A percentile compares a stretch with the other conserved stretches of the same genome.
phyloP scores from a whole-genome alignment of 2,888 invertebrate species.

The Leucophenga maculata region DNA sequence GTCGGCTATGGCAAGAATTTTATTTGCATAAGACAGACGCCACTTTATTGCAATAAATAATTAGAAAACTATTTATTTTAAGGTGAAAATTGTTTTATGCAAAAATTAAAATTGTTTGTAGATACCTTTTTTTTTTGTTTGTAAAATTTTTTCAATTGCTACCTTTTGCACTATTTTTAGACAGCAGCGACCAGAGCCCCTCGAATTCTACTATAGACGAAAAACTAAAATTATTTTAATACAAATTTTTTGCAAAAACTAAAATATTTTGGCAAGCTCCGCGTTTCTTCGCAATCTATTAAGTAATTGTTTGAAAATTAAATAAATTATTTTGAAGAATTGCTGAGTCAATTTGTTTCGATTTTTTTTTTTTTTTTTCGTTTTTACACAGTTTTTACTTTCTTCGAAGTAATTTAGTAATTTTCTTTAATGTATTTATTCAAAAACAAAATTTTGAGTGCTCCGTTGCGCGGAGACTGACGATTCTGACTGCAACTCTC shows the following conservation, averaged over 20 bases:
- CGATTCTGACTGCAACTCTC: no score
- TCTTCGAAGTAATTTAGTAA: no score
- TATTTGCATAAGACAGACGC: background rate
- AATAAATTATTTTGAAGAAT: background rate
- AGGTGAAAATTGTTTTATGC: no score
- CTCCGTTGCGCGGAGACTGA: background rate
- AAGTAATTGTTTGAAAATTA: background rate
- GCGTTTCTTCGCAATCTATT: background rate
- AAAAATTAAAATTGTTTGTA: background rate
- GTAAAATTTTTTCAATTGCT: background rate
- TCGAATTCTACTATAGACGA: background rate
- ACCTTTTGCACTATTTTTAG: conserved; percentile 21
- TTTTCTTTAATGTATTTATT: no score
- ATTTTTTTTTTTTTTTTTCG: background rate
- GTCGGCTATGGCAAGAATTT: conserved; percentile 36
- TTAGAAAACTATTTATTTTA: background rate
- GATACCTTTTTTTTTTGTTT: conserved; percentile 2
- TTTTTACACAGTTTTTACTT: no score
- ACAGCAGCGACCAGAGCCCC: background rate
- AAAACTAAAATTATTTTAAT: background rate
- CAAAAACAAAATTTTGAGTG: no score
- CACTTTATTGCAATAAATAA: background rate
- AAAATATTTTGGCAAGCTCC: background rate
- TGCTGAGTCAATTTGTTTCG: background rate
- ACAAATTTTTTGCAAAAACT: background rate